These are phyloP conservation scores for Yponomeuta evonymella DNA, from an alignment of 2,888 invertebrate genomes.

Conservation along the genomic window DNA sequence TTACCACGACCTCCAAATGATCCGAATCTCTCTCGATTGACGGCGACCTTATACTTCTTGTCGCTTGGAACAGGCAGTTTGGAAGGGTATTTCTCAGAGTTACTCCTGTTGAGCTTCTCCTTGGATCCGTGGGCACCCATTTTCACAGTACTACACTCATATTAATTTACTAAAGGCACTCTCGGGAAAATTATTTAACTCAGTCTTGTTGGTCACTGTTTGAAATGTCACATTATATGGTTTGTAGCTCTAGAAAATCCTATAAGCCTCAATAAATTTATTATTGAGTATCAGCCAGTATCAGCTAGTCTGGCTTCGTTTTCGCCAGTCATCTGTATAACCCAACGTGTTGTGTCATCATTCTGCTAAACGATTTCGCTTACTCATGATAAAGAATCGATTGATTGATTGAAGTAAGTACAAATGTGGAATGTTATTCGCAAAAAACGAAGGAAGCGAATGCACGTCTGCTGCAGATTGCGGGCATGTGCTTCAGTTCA, in stretches of 20 bases:
- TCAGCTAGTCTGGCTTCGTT: background rate
- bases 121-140: slow-evolving; percentile 88
- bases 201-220: slow-evolving; percentile 27
- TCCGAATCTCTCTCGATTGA: slow-evolving; percentile 81
- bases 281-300: too few species aligned
- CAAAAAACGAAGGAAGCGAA: background rate
- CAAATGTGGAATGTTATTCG: background rate
- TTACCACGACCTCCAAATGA: slow-evolving; percentile 82
- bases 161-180: slow-evolving; percentile 19
- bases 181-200: slow-evolving; percentile 38
- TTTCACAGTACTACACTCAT: slow-evolving; percentile 39
- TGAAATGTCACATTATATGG: slow-evolving; percentile 42
- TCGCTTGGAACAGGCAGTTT: slow-evolving; percentile 74
- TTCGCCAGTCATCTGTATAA: background rate
- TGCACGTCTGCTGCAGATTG: background rate
- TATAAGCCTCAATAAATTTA: too few species aligned
- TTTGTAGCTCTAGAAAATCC: slow-evolving; percentile 18
- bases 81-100: slow-evolving; percentile 77
- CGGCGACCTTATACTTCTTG: slow-evolving; percentile 76
- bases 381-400: background rate
- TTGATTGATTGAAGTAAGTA: background rate
- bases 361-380: background rate
- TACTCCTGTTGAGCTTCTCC: slow-evolving; percentile 81
- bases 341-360: slow-evolving; percentile 35
- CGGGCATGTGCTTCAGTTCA: background rate